Percentiles rank a stretch among this genome's conserved stretches.
Evolutionary conservation across 2,797 vertebrate species (phyloP).

Genomic region (Gallinago solitaria): DNA sequence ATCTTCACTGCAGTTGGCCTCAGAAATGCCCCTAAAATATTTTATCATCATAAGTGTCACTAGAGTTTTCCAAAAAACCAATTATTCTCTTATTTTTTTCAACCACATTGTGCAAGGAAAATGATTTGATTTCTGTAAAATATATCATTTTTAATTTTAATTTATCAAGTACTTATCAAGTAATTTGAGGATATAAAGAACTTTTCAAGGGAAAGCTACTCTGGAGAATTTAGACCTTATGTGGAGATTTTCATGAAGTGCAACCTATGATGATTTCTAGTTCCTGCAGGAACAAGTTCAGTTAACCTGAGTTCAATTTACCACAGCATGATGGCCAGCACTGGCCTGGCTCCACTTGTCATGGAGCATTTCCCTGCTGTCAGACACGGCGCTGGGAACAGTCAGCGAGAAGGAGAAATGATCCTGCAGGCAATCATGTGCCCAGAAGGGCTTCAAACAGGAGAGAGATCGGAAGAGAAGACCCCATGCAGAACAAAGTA

Average conservation of each 20-base stretch:
- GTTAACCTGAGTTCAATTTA: neutral
- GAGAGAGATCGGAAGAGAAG: neutral
- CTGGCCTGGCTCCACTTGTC: neutral
- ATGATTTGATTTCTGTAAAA: neutral
- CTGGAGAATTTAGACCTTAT: neutral
- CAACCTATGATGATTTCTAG: neutral
- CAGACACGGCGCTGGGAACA: neutral
- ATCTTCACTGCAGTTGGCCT: neutral
- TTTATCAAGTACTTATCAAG: neutral
- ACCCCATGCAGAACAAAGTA: neutral
- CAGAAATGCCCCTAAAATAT: neutral
- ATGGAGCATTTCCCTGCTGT: neutral
- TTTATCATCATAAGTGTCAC: neutral
- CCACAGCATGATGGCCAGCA: neutral
- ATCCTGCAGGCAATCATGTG: neutral
- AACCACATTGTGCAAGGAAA: neutral
- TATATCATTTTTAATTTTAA: neutral
- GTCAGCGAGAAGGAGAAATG: neutral
- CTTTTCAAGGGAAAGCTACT: neutral
- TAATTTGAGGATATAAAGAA: neutral
- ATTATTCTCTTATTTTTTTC: neutral
- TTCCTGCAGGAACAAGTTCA: neutral
- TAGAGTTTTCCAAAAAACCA: neutral
- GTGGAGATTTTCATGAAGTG: neutral
- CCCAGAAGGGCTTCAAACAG: neutral